A percentile compares a stretch with the other conserved stretches of the same genome.
Conservation (phyloP, 2,113 vertebrate genomes). For the Lophochroa leadbeateri region DNA sequence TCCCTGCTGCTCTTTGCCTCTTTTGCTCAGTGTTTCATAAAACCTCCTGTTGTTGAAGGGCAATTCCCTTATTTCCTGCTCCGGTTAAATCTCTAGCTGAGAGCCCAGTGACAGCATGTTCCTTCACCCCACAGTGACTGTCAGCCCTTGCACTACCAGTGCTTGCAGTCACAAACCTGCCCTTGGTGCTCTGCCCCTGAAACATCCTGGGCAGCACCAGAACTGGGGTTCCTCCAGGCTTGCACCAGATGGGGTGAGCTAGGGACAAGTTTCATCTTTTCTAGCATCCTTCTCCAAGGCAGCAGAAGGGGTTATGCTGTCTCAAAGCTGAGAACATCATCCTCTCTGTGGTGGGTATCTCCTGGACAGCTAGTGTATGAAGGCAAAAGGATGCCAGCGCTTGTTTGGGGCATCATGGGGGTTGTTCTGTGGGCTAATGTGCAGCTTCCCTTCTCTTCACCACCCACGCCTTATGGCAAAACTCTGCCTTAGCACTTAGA, state of each 20-base stretch:
- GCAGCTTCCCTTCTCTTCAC: neutral
- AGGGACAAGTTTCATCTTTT: accelerated
- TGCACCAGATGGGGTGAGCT: accelerated
- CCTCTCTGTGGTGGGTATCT: neutral
- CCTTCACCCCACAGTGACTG: neutral
- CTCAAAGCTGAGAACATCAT: accelerated
- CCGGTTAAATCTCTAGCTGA: neutral
- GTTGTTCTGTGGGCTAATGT: neutral
- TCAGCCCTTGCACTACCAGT: neutral
- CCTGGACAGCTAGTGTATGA: accelerated
- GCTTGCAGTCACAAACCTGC: neutral
- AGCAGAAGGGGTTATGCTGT: accelerated
- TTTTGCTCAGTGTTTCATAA: neutral
- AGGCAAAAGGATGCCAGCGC: neutral
- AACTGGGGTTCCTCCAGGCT: too few relatives aligned
- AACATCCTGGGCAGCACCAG: neutral
- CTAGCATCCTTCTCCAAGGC: accelerated
- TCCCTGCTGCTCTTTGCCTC: neutral
- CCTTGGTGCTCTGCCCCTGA: neutral
- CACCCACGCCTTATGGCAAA: neutral
- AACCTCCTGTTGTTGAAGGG: neutral
- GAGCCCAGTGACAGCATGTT: neutral
- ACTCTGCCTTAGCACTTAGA: too few relatives aligned
- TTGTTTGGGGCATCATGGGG: accelerated
- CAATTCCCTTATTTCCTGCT: neutral